Base-by-base conservation (phyloP, 2,888 invertebrate genomes). In the Pseudolycoriella hygida region DNA sequence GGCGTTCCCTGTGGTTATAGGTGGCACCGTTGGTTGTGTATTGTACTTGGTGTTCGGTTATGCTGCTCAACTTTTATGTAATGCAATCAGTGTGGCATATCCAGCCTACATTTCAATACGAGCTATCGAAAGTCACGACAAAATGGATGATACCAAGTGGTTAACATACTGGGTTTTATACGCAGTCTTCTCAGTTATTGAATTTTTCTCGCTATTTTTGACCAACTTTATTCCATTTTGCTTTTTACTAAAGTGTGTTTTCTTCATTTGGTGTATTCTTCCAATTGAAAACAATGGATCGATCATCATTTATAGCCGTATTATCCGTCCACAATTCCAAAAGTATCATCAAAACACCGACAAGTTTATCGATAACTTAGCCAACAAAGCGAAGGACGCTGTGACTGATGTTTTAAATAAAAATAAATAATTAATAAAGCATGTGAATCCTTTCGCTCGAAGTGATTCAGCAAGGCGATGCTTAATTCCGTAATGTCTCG, bases 131-230 rank as follows among this genome's bases (percentile, higher is more conserved):
- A 79, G 80, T 1, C 73, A 73, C 46, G 66, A 70, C 46, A 86
- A 84, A 57, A 77, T 81, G 47, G 88, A 89, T 62, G 96, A 97
- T 64, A 93, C 94, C 10, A 88, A 94, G 68, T 99, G 98, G 97
- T 72, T 98, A 53, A 97, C 90, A 1, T 98, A 97, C 64, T 98
- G 96, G 97, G 93, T 94, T 56, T 92, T 96, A 6, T 98, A 83
- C 69, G 89, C 93, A 18, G 71, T 85, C 48, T 90, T 98, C 67
- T 86, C 89, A n/a, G 71, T 96, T 45, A 62, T 87, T 46, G 98
- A 98, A 67, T 94, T 85, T 68, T 96, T 97, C 63, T 85, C 94
- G 0, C 88, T 89, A 60, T 69, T 86, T 55, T 80, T 98, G 56
- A 78, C 82, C 6, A 73, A 77, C 43, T 86, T 93, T 80, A 89